Evolutionary conservation across 2,888 invertebrate species (phyloP), one percentile per base, ranked within the genome.

Genomic region (Isoperla grammatica): DNA sequence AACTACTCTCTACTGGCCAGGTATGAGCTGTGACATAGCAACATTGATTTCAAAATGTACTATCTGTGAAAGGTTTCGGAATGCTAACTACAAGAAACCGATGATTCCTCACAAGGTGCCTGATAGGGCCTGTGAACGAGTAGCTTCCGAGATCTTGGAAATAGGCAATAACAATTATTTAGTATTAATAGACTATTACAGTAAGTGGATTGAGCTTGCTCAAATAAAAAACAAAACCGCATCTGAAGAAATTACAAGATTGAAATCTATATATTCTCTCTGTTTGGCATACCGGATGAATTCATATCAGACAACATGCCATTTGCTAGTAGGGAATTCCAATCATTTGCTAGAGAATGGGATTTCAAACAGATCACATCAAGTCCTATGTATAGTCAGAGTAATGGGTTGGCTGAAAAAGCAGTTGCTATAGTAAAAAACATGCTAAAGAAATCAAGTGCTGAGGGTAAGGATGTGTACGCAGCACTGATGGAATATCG

Each of bases 111-210:
- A 71, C 60, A 46, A 63, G 13, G 54, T 69, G n/a, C 69, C 70
- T 22, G 53, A 57, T n/a, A 40, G 65, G 19, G 66, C 67, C 4
- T 73, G 66, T 61, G 45, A 67, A 40, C 69, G 69, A 59, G 58
- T 72, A 29, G 68, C 61, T 22, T 63, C 67, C 49, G 71, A 71
- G 65, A 67, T 71, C 62, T 64, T 67, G 43, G 67, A 70, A 57
- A 66, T 63, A 59, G 45, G 53, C n/a, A 59, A 63, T 19, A 62
- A 66, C 53, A 57, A 62, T 39, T 67, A 66, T 57, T 60, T 68
- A 39, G 45, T 69, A 17, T 59, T 69, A 11, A 56, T 65, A 12
- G 69, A 70, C 60, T 68, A 66, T 61, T 62, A 65, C 53, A 59
- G 62, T 5, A 69, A 67, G 50, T 69, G 67, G 67, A 19, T 67